A percentile compares a stretch with the other conserved stretches of the same genome.
Evolutionary conservation across 2,113 vertebrate genomes (phyloP).

Genomic region (Hemiscyllium ocellatum): DNA sequence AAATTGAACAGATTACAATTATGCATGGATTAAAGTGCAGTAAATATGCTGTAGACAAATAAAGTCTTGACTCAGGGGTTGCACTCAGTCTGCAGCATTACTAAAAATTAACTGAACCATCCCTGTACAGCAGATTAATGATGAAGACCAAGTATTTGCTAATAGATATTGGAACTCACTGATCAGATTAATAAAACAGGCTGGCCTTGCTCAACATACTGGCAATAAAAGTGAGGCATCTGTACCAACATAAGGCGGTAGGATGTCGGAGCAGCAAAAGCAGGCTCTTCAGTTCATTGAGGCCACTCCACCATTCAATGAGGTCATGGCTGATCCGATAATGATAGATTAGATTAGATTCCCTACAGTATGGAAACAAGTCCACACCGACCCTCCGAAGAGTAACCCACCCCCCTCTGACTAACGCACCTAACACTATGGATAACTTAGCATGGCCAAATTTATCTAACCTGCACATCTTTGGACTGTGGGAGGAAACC

Average conservation of each 20-base stretch:
- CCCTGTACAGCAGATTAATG: not conserved
- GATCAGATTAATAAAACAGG: not conserved
- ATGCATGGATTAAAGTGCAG: not conserved
- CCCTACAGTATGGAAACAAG: too few relatives aligned
- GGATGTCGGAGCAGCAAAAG: too few relatives aligned
- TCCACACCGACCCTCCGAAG: too few relatives aligned
- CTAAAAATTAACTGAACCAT: not conserved
- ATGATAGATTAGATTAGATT: too few relatives aligned
- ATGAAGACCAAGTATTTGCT: not conserved
- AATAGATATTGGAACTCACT: not conserved
- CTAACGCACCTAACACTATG: too few relatives aligned
- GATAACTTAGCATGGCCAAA: too few relatives aligned
- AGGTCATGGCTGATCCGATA: too few relatives aligned
- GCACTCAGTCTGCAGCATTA: not conserved
- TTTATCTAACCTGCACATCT: too few relatives aligned
- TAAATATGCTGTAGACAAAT: not conserved
- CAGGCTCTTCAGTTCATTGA: too few relatives aligned
- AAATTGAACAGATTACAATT: not conserved
- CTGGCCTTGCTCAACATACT: not conserved
- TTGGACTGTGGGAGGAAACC: too few relatives aligned
- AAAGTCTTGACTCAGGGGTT: not conserved
- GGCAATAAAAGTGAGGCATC: not conserved
- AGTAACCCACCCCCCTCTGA: too few relatives aligned
- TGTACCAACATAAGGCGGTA: not conserved
- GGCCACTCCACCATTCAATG: too few relatives aligned